Base-by-base conservation (phyloP, 2,888 invertebrate species). In the Caenorhabditis sinica region DNA sequence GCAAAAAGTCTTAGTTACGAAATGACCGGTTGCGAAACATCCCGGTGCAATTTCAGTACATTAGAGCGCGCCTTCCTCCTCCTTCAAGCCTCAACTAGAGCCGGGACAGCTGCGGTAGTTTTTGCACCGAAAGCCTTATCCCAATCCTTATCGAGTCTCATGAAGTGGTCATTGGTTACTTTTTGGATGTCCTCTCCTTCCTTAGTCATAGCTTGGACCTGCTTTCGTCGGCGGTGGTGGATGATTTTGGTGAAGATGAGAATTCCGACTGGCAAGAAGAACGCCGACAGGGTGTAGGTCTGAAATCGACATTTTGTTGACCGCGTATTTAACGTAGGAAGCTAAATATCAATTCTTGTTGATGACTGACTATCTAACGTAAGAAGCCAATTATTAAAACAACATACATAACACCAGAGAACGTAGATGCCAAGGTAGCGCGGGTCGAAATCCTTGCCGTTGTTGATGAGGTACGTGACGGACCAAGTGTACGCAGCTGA, bases 331-430 rank as follows among this genome's bases (percentile, higher is more conserved):
- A 36, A 36, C 33, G 4, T 36, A 36, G 33, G 33, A 36, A 36
- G 33, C 33, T 4, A 36, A 36, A 36, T 36, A 9, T n/a, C n/a
- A n/a, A n/a, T n/a, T n/a, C 40, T 40, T 40, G 1, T 40, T 40
- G 40, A 40, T 45, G n/a, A 17, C 45, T 45, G 9, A 17, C 15
- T 17, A 15, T 17, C 17, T 1, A 45, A 45, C 45, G 17, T 15
- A 45, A 17, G n/a, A 15, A 45, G n/a, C 15, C n/a, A 17, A 15
- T 5, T 3, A 17, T 15, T 2, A 45, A 45, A 15, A 17, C 11
- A n/a, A 65, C 63, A 65, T 30, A 74, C 74, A 20, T 74, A 74
- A 17, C 49, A 53, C 63, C 65, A 74, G 20, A 74, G 74, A 9
- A 74, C 60, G 8, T 49, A 17, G 28, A 53, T 53, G 11, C 36